These are phyloP conservation scores for Pemphredon lugubris DNA, from an alignment of 2,888 invertebrate genomes.

Conservation along the genomic window DNA sequence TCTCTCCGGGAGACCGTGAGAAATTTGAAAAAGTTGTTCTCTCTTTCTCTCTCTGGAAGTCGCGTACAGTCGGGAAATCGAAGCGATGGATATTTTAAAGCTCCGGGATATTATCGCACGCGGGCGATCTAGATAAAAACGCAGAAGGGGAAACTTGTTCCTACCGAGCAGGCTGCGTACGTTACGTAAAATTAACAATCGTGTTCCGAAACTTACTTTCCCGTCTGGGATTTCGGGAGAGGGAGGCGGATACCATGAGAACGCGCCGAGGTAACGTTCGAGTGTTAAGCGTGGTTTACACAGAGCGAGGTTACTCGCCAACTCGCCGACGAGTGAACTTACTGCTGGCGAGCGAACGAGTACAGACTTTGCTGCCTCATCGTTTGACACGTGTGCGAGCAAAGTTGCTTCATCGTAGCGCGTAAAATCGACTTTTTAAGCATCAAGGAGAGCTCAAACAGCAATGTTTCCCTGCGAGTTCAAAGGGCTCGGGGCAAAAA, in stretches of 20 bases:
- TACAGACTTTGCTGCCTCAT: too few relatives aligned
- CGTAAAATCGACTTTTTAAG: too few relatives aligned
- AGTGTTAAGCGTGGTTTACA: constrained; percentile 6
- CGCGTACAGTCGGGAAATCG: constrained; percentile 10
- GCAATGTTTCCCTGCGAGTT: too few relatives aligned
- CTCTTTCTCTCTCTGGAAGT: not conserved
- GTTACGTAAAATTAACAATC: constrained; percentile 74
- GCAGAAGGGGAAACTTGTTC: constrained; percentile 59
- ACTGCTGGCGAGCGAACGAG: too few relatives aligned
- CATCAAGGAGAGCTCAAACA: too few relatives aligned
- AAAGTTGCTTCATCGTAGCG: too few relatives aligned
- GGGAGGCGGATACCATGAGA: constrained; percentile 44
- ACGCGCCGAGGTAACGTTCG: constrained; percentile 24
- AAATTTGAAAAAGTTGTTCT: constrained; percentile 5
- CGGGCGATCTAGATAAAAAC: constrained; percentile 45
- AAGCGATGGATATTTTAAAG: constrained; percentile 17
- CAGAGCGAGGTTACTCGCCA: not conserved
- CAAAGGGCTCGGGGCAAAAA: too few relatives aligned
- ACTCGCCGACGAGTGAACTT: too few relatives aligned
- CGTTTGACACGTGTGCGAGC: too few relatives aligned
- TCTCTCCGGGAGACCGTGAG: constrained; percentile 2
- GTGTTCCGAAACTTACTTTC: constrained; percentile 74
- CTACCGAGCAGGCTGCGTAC: constrained; percentile 33
- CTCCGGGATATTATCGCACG: constrained; percentile 36
- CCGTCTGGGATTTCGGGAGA: constrained; percentile 66